Base-by-base conservation (phyloP, 1,140 invertebrate genomes). In the Chironomus tepperi region DNA sequence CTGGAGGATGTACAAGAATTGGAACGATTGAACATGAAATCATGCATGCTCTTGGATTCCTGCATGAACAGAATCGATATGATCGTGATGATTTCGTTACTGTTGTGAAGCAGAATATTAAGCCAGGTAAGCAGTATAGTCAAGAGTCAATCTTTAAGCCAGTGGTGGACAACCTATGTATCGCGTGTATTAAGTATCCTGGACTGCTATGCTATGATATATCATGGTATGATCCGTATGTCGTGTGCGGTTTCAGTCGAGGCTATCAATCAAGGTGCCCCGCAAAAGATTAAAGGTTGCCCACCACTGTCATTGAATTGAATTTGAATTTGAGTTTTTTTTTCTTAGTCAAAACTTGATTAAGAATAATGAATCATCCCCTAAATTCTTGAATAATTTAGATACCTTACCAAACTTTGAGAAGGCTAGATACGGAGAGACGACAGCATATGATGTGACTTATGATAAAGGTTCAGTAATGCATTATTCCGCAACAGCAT, bases 391-490 rank as follows among this genome's bases (percentile, higher is more conserved):
- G 5, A 34, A 82, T 7, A 77, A 80, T 75, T 75, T 80, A 86
- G 88, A 87, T 19, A 84, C 88, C 2, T 85, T 87, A 78, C 83
- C 83, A 64, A 93, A 93, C 79, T 93, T 93, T 79, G 87, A 88
- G 73, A 92, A 91, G 79, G 85, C 87, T 0, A 83, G 86, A 1
- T 77, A 78, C 18, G 81, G 82, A 12, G 83, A 80, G 3, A 87
- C 88, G 0, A 83, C 87, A 65, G 86, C 84, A 16, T 91, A 86
- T 77, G 90, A 89, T 2, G 85, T 93, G 0, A 83, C 85, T 0
- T 94, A 93, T 75, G 93, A 94, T 81, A 94, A 91, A 78, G 86
- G 87, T 73, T 93, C 91, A 75, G 89, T 95, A 0, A 94, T 94
- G 92, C 93, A 95, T 79, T 94, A 95, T 78, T 92, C 90, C 0